Evolutionary conservation across 2,797 vertebrate species (phyloP).

Genomic region (Echeneis naucrates): DNA sequence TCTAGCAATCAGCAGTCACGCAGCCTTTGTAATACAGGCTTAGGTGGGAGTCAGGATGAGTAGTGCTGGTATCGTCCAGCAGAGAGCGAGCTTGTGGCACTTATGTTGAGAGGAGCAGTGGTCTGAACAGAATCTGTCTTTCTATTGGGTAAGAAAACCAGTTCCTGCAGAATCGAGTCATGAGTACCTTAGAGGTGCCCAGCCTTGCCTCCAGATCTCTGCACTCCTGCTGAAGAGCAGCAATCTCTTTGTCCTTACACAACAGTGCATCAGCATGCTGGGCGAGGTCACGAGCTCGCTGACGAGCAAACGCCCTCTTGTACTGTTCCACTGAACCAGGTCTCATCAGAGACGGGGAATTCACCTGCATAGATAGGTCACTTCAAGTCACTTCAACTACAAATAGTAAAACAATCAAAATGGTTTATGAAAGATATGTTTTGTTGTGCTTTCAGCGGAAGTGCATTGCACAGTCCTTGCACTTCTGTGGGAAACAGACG

Average conservation of each 20-base stretch:
- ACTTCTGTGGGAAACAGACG: constrained; percentile 21
- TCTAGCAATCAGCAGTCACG: constrained; percentile 68
- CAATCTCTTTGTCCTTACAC: constrained; percentile 96
- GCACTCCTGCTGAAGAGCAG: constrained; percentile 91
- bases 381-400: background rate
- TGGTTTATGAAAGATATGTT: background rate
- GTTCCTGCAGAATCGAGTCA: background rate
- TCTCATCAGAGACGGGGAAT: constrained; percentile 85
- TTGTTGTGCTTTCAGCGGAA: background rate
- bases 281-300: constrained; percentile 93
- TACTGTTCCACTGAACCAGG: constrained; percentile 91
- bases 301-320: constrained; percentile 92
- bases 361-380: constrained; percentile 85
- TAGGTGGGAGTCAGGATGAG: constrained; percentile 52
- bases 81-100: constrained; percentile 71
- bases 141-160: background rate
- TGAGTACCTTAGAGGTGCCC: constrained; percentile 88
- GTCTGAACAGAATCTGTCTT: background rate
- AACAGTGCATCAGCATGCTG: constrained; percentile 94
- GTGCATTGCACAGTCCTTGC: background rate
- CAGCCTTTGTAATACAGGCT: constrained; percentile 63
- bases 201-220: constrained; percentile 89
- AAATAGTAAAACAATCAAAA: background rate
- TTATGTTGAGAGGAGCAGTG: background rate
- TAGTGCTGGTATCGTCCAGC: constrained; percentile 67